These are phyloP conservation scores for Phaethon lepturus DNA, from an alignment of 2,113 vertebrate genomes.

Conservation along the genomic window DNA sequence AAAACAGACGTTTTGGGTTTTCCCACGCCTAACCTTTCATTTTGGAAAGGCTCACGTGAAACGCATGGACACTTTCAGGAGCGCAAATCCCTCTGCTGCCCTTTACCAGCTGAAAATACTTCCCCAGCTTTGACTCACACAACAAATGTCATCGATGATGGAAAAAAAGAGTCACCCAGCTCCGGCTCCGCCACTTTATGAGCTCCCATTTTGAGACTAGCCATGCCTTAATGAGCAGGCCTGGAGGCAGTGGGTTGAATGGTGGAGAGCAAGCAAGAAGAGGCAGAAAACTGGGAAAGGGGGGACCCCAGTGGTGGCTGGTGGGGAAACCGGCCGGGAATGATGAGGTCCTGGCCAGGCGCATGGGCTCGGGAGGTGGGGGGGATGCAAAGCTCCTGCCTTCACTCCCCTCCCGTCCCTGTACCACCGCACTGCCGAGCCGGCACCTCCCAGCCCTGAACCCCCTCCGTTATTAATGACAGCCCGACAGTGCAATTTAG, in stretches of 20 bases:
- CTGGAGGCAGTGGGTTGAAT: rapidly evolving
- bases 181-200: neutral
- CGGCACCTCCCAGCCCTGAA: neutral
- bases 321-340: neutral
- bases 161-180: neutral
- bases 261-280: neutral
- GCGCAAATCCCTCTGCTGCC: neutral
- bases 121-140: neutral
- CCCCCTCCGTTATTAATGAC: rapidly evolving
- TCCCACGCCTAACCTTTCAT: neutral
- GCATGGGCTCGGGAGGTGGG: neutral
- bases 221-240: neutral
- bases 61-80: rapidly evolving
- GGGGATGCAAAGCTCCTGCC: neutral
- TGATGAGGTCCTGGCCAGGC: neutral
- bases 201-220: neutral
- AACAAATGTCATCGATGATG: neutral
- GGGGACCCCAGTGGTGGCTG: neutral
- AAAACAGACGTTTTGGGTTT: neutral
- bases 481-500: rapidly evolving
- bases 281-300: neutral
- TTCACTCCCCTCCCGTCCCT: neutral
- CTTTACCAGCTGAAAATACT: neutral
- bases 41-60: neutral
- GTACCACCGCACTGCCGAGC: rapidly evolving